Conservation (phyloP, 2,797 vertebrate genomes). For the Acanthornis magna region DNA sequence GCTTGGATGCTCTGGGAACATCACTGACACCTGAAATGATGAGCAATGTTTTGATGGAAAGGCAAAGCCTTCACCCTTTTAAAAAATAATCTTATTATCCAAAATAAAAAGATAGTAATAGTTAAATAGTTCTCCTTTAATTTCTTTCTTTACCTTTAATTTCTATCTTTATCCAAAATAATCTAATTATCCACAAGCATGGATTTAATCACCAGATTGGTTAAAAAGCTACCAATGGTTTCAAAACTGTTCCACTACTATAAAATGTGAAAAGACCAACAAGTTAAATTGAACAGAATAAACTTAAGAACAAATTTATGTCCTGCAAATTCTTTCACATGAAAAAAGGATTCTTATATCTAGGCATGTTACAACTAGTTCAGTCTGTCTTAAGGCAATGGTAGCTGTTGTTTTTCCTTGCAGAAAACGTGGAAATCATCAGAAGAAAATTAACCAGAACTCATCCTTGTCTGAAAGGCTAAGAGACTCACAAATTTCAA, state of each 20-base stretch:
- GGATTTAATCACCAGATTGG: neutral
- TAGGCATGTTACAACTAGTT: neutral
- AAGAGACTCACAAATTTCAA: slow-evolving; percentile 38
- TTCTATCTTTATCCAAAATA: too few relatives aligned
- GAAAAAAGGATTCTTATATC: neutral
- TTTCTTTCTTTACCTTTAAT: too few relatives aligned
- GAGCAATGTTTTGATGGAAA: neutral
- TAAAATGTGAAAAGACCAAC: neutral
- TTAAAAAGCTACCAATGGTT: neutral
- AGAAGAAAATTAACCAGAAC: slow-evolving; percentile 63
- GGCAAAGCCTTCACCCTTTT: neutral
- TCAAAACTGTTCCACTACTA: neutral
- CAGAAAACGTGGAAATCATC: slow-evolving; percentile 52
- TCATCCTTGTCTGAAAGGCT: slow-evolving; percentile 42
- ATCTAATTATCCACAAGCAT: neutral
- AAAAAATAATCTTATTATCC: neutral
- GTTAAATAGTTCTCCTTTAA: too few relatives aligned
- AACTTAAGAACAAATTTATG: neutral
- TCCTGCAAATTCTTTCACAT: neutral
- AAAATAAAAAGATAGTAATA: too few relatives aligned
- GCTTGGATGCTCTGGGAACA: neutral
- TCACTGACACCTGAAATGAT: neutral
- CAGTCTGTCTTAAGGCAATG: slow-evolving; percentile 52
- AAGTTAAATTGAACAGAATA: neutral
- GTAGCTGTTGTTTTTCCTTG: slow-evolving; percentile 39